Conservation (phyloP, 1,140 invertebrate genomes). For the Drosophila auraria region DNA sequence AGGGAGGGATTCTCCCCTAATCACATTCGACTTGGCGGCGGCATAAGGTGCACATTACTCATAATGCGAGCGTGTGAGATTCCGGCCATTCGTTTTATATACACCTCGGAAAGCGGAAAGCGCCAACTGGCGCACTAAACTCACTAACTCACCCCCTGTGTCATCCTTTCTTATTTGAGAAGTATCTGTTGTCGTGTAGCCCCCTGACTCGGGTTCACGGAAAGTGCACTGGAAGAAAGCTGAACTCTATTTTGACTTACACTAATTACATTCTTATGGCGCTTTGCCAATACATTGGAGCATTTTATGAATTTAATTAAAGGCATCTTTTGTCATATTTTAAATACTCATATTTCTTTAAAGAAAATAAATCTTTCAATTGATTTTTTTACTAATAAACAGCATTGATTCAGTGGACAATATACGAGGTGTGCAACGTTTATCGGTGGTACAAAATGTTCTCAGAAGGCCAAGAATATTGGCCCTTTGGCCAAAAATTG, state of each 20-base stretch:
- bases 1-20: slow-evolving; percentile 41
- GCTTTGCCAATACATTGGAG: too few relatives aligned
- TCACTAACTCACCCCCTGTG: slow-evolving; percentile 24
- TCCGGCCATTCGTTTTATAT: slow-evolving; percentile 29
- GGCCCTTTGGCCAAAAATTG: too few relatives aligned
- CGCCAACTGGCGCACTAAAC: slow-evolving; percentile 54
- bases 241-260: not conserved
- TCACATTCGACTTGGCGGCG: slow-evolving; percentile 76
- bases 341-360: not conserved
- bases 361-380: too few relatives aligned
- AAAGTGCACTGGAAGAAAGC: not conserved
- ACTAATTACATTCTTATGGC: too few relatives aligned
- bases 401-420: too few relatives aligned
- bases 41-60: slow-evolving; percentile 84
- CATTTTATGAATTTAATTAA: too few relatives aligned
- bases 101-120: slow-evolving; percentile 35
- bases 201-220: not conserved
- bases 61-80: slow-evolving; percentile 76
- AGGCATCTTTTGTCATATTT: too few relatives aligned
- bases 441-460: too few relatives aligned
- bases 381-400: too few relatives aligned
- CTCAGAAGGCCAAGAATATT: too few relatives aligned
- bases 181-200: not conserved
- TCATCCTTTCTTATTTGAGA: slow-evolving; percentile 20
- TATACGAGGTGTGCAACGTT: too few relatives aligned